Conservation (phyloP, 2,888 invertebrate genomes). For the Strigamia maritima region DNA sequence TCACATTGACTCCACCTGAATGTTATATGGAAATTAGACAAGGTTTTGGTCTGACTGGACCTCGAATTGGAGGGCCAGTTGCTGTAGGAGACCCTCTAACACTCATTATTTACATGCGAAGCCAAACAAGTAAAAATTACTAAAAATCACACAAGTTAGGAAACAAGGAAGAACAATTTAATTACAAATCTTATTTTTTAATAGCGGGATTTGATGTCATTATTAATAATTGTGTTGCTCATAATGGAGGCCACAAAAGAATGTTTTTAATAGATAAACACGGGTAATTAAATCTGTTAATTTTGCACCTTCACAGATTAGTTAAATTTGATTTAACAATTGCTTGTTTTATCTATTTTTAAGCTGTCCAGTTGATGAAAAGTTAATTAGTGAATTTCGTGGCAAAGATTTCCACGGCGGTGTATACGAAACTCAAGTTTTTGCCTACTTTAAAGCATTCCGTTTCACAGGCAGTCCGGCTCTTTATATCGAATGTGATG, state of each 20-base stretch:
- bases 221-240: constrained; percentile 89
- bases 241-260: constrained; percentile 86
- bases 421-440: constrained; percentile 87
- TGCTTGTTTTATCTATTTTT: constrained; percentile 43
- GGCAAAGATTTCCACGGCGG: constrained; percentile 80
- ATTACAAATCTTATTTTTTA: constrained; percentile 44
- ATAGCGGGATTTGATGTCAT: constrained; percentile 91
- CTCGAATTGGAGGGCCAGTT: constrained; percentile 81
- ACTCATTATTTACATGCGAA: constrained; percentile 88
- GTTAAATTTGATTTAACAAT: constrained; percentile 2
- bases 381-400: constrained; percentile 83
- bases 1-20: constrained; percentile 87
- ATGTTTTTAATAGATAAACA: constrained; percentile 88
- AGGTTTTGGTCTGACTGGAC: constrained; percentile 83
- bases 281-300: constrained; percentile 61
- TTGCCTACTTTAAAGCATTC: constrained; percentile 92
- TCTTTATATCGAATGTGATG: constrained; percentile 89
- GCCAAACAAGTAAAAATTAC: constrained; percentile 75
- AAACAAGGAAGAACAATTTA: background rate
- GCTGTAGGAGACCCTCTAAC: constrained; percentile 89
- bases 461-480: constrained; percentile 91
- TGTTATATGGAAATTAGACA: constrained; percentile 94
- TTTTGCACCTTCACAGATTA: background rate
- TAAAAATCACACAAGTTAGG: background rate
- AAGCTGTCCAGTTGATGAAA: constrained; percentile 88